These are phyloP conservation scores for Phragmatobia fuliginosa DNA, from an alignment of 2,888 invertebrate species.

Conservation along the genomic window DNA sequence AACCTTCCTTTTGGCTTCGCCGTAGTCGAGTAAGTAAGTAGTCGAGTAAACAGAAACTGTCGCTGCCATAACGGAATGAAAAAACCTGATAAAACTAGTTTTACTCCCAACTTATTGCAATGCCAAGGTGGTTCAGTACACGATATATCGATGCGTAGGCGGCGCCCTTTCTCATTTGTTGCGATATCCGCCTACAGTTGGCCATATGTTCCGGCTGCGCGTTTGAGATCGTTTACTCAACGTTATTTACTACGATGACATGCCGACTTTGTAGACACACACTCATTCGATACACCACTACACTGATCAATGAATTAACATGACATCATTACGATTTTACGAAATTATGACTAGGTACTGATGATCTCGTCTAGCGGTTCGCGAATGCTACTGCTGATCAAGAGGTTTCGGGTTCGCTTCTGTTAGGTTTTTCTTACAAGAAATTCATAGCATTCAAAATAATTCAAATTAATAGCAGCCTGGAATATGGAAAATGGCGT, in stretches of 20 bases:
- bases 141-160: slow-evolving; percentile 70
- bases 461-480: no score
- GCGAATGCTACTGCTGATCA: no score
- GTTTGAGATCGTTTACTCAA: slow-evolving; percentile 44
- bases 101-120: neutral
- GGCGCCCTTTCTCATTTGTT: slow-evolving; percentile 74
- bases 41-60: no score
- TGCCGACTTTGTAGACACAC: slow-evolving; percentile 43
- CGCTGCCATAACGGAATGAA: neutral
- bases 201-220: slow-evolving; percentile 55
- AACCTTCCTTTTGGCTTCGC: no score
- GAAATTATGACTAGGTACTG: neutral
- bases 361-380: no score
- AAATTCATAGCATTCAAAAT: no score
- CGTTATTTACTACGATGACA: slow-evolving; percentile 35
- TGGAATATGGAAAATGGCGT: no score
- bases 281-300: slow-evolving; percentile 41
- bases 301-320: slow-evolving; percentile 19
- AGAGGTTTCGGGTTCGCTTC: no score
- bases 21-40: no score
- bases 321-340: slow-evolving; percentile 6
- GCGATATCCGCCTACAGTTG: slow-evolving; percentile 70
- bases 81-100: neutral
- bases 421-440: no score
- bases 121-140: slow-evolving; percentile 27